Conservation (phyloP, 2,797 vertebrate species). For the Darevskia mixta region DNA sequence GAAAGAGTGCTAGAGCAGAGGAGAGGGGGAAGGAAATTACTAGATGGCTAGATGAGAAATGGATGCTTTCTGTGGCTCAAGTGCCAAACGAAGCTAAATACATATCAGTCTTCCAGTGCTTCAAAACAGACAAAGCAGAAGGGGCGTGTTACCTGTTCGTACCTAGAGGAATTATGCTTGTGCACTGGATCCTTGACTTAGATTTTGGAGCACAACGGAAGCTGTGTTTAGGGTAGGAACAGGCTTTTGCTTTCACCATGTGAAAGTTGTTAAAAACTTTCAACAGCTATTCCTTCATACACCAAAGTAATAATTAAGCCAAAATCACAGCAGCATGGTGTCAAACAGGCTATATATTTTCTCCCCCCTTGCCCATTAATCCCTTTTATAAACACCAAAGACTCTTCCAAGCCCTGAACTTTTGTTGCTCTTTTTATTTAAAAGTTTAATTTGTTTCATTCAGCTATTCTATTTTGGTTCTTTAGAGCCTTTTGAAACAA, state of each 20-base stretch:
- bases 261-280: constrained; percentile 5
- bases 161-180: neutral
- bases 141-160: neutral
- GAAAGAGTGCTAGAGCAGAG: too few relatives aligned
- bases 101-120: neutral
- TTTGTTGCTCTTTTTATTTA: neutral
- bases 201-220: neutral
- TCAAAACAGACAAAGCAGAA: neutral
- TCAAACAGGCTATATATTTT: neutral
- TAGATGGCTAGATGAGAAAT: too few relatives aligned
- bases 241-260: neutral
- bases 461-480: neutral
- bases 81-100: neutral
- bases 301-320: constrained; percentile 1
- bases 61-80: too few relatives aligned
- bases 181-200: neutral
- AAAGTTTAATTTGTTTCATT: constrained; percentile 11
- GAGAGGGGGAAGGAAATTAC: too few relatives aligned
- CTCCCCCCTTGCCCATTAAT: neutral
- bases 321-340: neutral
- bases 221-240: neutral
- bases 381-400: constrained; percentile 8
- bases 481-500: neutral
- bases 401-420: neutral
- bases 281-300: neutral